A percentile compares a stretch with the other conserved stretches of the same genome.
These are phyloP conservation scores for Trichonephila inaurata DNA, from an alignment of 1,140 invertebrate genomes.

Conservation along the genomic window DNA sequence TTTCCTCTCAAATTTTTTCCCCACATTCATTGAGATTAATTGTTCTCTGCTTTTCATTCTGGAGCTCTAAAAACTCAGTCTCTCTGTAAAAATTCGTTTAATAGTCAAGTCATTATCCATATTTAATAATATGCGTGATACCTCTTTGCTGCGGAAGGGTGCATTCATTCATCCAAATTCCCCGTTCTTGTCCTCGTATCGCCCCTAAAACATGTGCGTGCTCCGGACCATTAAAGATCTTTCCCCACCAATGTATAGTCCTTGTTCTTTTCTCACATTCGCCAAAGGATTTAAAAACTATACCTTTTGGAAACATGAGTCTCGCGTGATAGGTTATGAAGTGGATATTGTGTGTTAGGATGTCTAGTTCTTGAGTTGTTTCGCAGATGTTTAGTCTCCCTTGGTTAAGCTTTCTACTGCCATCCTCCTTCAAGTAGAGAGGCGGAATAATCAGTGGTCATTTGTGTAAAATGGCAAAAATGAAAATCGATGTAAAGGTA, in stretches of 20 bases:
- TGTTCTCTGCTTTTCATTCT: not conserved
- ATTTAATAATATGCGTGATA: not conserved
- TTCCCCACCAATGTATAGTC: not conserved
- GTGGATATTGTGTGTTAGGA: not conserved
- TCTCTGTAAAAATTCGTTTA: not conserved
- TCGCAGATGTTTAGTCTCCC: constrained; percentile 7
- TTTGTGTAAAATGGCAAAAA: not conserved
- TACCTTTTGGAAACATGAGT: constrained; percentile 37
- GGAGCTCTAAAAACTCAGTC: not conserved
- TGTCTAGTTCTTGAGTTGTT: not conserved
- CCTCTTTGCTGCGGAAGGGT: not conserved
- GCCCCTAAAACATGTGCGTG: not conserved
- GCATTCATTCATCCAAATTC: not conserved
- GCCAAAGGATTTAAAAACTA: constrained; percentile 32
- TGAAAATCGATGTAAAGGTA: not conserved
- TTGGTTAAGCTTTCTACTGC: not conserved
- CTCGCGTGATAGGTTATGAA: constrained; percentile 37
- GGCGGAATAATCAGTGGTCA: not conserved
- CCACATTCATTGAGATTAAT: constrained; percentile 6
- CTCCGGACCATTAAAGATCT: not conserved
- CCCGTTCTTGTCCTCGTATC: not conserved
- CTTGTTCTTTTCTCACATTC: constrained; percentile 15
- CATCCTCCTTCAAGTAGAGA: not conserved
- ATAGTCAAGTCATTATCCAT: not conserved
- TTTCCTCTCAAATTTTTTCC: too few species aligned